phyloP scores from a whole-genome alignment of 2,888 invertebrate genomes.

The Carpatolechia fugitivella region DNA sequence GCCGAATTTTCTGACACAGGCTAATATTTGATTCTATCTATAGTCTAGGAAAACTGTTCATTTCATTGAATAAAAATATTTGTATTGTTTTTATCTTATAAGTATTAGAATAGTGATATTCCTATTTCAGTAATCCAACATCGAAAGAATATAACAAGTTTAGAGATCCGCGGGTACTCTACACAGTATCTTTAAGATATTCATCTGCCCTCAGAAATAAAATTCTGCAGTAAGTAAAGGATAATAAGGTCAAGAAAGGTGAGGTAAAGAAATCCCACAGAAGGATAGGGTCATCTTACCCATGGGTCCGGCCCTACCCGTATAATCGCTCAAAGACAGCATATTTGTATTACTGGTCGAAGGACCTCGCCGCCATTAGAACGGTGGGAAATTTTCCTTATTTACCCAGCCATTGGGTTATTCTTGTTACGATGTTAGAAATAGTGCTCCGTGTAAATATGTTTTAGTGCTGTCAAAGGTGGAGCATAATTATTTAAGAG shows the following conservation, averaged over 20 bases:
- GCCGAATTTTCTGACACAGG: too few relatives aligned
- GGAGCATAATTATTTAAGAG: too few relatives aligned
- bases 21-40: too few relatives aligned
- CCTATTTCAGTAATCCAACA: background rate
- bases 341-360: constrained; percentile 39
- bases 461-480: too few relatives aligned
- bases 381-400: constrained; percentile 54
- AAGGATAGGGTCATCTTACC: constrained; percentile 20
- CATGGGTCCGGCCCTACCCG: constrained; percentile 24
- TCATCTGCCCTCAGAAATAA: background rate
- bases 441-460: too few relatives aligned
- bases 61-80: too few relatives aligned
- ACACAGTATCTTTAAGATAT: background rate
- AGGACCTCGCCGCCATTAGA: constrained; percentile 41
- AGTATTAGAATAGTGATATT: too few relatives aligned
- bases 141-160: too few relatives aligned
- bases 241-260: background rate
- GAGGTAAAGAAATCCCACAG: constrained; percentile 22
- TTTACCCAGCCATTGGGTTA: constrained; percentile 43
- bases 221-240: background rate
- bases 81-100: too few relatives aligned
- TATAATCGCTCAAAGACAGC: constrained; percentile 37
- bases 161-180: too few relatives aligned
- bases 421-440: constrained; percentile 20
- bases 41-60: too few relatives aligned